phyloP scores from a whole-genome alignment of 1,140 invertebrate species.

The Magallana ariakensis region DNA sequence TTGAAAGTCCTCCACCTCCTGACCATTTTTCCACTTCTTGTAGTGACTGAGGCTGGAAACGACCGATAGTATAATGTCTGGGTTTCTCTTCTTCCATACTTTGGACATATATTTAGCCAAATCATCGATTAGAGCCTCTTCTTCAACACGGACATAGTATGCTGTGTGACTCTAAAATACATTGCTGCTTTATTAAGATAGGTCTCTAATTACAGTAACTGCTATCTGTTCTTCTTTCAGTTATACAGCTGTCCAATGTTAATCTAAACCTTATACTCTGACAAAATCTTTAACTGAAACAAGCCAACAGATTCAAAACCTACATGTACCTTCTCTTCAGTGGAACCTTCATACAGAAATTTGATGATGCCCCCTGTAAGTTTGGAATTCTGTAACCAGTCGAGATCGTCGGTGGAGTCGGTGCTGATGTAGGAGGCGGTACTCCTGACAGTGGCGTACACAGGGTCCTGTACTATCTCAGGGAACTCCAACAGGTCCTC shows the following conservation, averaged over 20 bases:
- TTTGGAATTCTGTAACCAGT: conserved; percentile 44
- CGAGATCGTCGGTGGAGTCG: conserved; percentile 24
- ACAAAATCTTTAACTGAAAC: too few relatives aligned
- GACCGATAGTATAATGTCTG: conserved; percentile 69
- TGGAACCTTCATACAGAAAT: conserved; percentile 42
- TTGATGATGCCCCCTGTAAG: conserved; percentile 52
- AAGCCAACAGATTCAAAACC: too few relatives aligned
- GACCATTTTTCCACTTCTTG: conserved; percentile 63
- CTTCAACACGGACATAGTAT: conserved; percentile 64
- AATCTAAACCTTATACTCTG: too few relatives aligned
- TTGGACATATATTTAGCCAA: conserved; percentile 65
- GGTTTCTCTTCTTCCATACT: conserved; percentile 64
- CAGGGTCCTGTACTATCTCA: conserved; percentile 42
- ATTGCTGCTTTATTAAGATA: too few relatives aligned
- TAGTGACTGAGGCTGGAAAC: conserved; percentile 66
- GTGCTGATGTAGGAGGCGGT: background rate
- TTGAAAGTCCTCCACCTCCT: conserved; percentile 65
- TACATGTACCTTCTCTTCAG: conserved; percentile 39
- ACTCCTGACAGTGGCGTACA: conserved; percentile 47
- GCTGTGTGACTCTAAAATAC: conserved; percentile 18
- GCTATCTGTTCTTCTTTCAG: too few relatives aligned
- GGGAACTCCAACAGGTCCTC: background rate
- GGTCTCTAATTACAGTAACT: too few relatives aligned
- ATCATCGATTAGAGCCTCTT: conserved; percentile 60
- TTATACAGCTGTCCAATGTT: too few relatives aligned